Evolutionary conservation across 2,888 invertebrate species (phyloP), one percentile per base, ranked within the genome.

Genomic region (Therioaphis trifolii): DNA sequence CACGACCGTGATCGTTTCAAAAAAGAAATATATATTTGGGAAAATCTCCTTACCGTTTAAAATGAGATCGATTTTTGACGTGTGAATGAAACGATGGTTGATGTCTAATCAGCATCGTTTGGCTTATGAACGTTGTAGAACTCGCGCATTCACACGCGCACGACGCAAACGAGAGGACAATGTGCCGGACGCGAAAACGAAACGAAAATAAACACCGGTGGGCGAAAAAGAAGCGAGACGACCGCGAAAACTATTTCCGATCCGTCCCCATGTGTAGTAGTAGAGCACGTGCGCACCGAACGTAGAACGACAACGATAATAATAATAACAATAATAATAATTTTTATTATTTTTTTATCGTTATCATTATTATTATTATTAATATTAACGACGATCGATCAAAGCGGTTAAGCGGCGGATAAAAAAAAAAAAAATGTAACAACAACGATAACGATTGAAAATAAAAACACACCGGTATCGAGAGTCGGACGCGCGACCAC

Each of bases 41-140:
- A n/a, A n/a, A n/a, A n/a, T n/a, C 1, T 69, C 12, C 74, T 82
- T 74, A 82, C 82, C 82, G 72, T 82, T 74, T 61, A 12, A 52
- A 74, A 74, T 82, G 63, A 35, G 43, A 82, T 74, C 52, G 82
- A 74, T 63, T 74, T 52, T 74, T 52, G 61, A 82, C 63, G 29
- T 61, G 71, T 35, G 27, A 82, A 82, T 24, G 72, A 14, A 27
- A 61, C 80, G 72, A 49, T 63, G 21, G 74, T 82, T 21, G 82
- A 82, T 82, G 27, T 82, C 82, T 82, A 49, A 82, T 82, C 74
- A 66, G 82, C 82, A 82, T 82, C 72, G 74, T 82, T 82, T 52
- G 49, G 82, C 72, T 74, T 79, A 55, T 14, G 66, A 7, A 52
- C 74, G 63, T 49, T 82, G 74, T 12, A 66, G 71, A 82, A 74